Evolutionary conservation across 2,113 vertebrate genomes (phyloP).

Genomic region (Cinclus mexicanus): DNA sequence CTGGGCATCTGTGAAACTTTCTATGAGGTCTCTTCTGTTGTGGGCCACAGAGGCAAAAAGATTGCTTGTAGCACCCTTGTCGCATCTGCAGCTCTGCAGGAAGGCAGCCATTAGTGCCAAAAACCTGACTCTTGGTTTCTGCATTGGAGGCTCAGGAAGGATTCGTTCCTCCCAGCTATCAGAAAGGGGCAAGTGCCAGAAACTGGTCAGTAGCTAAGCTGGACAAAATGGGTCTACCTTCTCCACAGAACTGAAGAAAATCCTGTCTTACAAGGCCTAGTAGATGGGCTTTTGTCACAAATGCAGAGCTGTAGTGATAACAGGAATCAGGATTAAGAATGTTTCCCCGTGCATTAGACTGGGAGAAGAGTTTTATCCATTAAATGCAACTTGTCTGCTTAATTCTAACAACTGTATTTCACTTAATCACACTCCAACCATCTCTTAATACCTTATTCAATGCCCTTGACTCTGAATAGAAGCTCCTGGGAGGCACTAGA

Average conservation of each 20-base stretch:
- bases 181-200: not conserved
- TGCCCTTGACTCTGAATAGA: not conserved
- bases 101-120: not conserved
- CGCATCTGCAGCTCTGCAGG: not conserved
- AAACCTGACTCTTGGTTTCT: not conserved
- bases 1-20: not conserved
- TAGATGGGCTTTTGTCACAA: not conserved
- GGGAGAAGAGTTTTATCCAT: not conserved
- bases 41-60: not conserved
- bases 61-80: not conserved
- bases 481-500: not conserved
- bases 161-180: not conserved
- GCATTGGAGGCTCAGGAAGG: not conserved
- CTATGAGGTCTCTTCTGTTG: not conserved
- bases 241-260: not conserved
- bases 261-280: not conserved
- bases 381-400: not conserved
- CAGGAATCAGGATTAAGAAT: not conserved
- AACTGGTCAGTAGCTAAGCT: not conserved
- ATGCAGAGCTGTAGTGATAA: not conserved
- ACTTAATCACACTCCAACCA: not conserved
- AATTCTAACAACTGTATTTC: not conserved
- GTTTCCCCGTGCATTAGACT: not conserved
- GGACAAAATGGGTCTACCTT: not conserved
- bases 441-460: not conserved